phyloP scores from a whole-genome alignment of 2,113 vertebrate genomes.

The Camelus dromedarius region DNA sequence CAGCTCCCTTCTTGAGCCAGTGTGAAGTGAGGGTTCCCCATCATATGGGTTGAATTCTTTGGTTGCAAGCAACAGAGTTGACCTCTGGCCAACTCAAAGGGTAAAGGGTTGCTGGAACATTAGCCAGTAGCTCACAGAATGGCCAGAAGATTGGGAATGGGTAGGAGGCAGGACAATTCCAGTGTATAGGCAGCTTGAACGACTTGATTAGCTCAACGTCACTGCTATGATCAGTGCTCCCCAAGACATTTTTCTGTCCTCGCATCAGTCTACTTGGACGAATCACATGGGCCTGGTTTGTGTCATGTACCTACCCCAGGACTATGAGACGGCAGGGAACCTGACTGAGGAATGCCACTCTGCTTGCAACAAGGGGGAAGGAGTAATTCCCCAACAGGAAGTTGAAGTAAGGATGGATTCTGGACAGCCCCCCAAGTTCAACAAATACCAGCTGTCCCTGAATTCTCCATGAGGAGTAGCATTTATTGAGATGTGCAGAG shows the following conservation, averaged over 20 bases:
- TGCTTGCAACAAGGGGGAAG: not conserved
- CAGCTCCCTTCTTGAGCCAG: not conserved
- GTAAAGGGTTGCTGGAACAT: not conserved
- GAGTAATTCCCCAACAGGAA: not conserved
- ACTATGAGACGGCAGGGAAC: not conserved
- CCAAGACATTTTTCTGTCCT: not conserved
- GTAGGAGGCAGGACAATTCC: not conserved
- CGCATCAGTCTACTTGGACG: not conserved
- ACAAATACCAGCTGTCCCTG: not conserved
- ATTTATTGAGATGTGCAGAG: not conserved
- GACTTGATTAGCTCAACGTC: accelerated
- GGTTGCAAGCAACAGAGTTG: not conserved
- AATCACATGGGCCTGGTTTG: not conserved
- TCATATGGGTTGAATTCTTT: not conserved
- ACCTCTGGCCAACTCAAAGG: not conserved
- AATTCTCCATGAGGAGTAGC: not conserved
- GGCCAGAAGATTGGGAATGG: not conserved
- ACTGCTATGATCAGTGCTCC: not conserved
- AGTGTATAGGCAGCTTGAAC: not conserved
- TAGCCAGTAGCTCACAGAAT: not conserved
- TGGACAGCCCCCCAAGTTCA: not conserved
- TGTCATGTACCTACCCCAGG: not conserved
- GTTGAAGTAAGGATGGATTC: not conserved
- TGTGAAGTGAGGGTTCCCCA: not conserved
- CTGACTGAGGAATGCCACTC: not conserved